Evolutionary conservation across 2,888 invertebrate genomes (phyloP), one percentile per base, ranked within the genome.

Genomic region (Tridacna gigas): DNA sequence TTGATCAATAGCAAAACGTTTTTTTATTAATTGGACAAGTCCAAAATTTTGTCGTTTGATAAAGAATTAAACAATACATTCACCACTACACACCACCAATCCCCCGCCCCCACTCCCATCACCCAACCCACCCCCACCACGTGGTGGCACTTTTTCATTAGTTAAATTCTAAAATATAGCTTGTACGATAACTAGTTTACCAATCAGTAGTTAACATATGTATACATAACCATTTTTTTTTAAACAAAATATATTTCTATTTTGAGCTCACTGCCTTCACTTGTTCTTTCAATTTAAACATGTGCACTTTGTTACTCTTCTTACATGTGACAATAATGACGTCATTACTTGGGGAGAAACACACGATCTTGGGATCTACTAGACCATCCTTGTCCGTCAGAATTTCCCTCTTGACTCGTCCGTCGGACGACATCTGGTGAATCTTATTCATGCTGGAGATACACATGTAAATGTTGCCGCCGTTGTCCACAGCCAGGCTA

Each of bases 371-470:
- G 22, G 87, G 87, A 18, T 81, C 80, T 18, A 79, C 56, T 11
- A 87, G 65, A 9, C 84, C 87, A 60, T 87, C 87, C 47, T 81
- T 84, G 20, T 85, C 87, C 5, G 84, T 77, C 5, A 87, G 63
- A 2, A 87, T 47, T n/a, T 87, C 87, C 15, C 77, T 71, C 65
- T 83, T 87, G 25, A 85, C 78, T 12, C 84, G 67, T 0, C 87
- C 87, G 22, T 87, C 87, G 9, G 83, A 67, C 66, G 84, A 82
- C 84, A 84, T 85, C 67, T 87, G 87, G 66, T 83, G 80, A 37
- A 87, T 75, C 48, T 69, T 83, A 74, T 87, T 87, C 61, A 61
- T 74, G 60, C 81, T 83, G 18, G 82, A 83, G 75, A 87, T 83
- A 63, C 84, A 85, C 20, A 85, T 77, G 65, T 87, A 87, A 13